phyloP scores from a whole-genome alignment of 30 jellyfish, hydroid and myxozoan species.

The Aurelia aurita region DNA sequence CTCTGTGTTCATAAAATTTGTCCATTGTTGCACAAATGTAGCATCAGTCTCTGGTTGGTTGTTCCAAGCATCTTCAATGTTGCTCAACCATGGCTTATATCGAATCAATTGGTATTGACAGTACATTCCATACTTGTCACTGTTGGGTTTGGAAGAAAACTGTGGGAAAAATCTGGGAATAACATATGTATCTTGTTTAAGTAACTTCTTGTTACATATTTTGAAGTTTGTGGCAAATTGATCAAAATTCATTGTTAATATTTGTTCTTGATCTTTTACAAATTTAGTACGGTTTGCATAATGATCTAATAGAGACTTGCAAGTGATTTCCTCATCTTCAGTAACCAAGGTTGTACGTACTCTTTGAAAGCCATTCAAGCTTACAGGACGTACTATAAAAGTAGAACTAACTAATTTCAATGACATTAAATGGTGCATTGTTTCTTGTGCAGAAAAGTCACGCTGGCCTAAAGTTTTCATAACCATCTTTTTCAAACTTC shows the following conservation, averaged over 20 bases:
- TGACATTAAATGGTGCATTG: constrained; percentile 35
- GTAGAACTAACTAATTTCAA: constrained; percentile 3
- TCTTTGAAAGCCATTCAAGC: constrained; percentile 18
- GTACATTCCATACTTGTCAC: background rate
- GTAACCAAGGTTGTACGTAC: background rate
- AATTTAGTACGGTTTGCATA: too few relatives aligned
- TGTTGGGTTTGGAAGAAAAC: background rate
- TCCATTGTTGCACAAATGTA: constrained; percentile 25
- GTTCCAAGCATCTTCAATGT: constrained; percentile 15
- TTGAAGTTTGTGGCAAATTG: constrained; percentile 9
- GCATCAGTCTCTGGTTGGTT: background rate
- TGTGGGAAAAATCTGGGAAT: background rate
- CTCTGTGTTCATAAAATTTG: constrained; percentile 24
- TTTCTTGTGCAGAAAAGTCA: constrained; percentile 49
- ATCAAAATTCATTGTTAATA: constrained; percentile 1
- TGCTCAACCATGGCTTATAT: background rate
- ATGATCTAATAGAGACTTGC: too few relatives aligned
- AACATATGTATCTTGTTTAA: background rate
- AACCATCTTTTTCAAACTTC: background rate
- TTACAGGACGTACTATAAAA: background rate
- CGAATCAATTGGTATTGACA: background rate
- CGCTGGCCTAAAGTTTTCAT: constrained; percentile 37
- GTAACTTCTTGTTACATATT: background rate
- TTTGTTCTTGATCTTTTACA: background rate
- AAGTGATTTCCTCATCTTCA: constrained; percentile 20